Evolutionary conservation across 1,140 invertebrate genomes (phyloP), one percentile per base, ranked within the genome.

Genomic region (Amyelois transitella): DNA sequence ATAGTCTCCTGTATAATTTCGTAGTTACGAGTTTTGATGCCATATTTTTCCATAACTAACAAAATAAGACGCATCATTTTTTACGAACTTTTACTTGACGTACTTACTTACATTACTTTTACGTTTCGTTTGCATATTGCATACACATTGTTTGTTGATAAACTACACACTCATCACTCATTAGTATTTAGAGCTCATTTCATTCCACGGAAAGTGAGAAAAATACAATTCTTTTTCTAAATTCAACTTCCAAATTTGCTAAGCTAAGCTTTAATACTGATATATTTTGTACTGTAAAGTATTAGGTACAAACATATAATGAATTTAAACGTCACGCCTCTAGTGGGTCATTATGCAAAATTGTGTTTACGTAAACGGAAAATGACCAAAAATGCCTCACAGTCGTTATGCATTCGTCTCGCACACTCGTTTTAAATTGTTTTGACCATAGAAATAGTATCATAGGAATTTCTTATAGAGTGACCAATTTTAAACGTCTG

Each of bases 21-120:
- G 6, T 25, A 24, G 8, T 8, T 49, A 38, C 2, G n/a, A 12
- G n/a, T 38, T 38, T 38, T 14, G 32, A 14, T 38, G n/a, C 25
- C 25, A 6, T 28, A 14, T 14, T 38, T 14, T 14, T 38, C 32
- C 14, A 20, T n/a, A 14, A 24, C 21, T n/a, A 3, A 28, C 18
- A 51, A 38, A 55, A 62, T 69, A 57, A 55, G 62, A 54, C 51
- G 62, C 62, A 64, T 60, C 62, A 65, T 55, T 69, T 62, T 59
- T 64, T 59, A 28, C 56, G 62, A 6, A 10, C 66, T 62, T 69
- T 64, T 55, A 51, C 43, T n/a, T n/a, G n/a, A n/a, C n/a, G n/a
- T n/a, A n/a, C n/a, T n/a, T n/a, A n/a, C 28, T 43, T 20, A n/a
- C 32, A 12, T 1, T 38, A 38, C 12, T 14, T 14, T 38, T n/a